phyloP scores from a whole-genome alignment of 2,797 vertebrate species.

The Lithobates pipiens region DNA sequence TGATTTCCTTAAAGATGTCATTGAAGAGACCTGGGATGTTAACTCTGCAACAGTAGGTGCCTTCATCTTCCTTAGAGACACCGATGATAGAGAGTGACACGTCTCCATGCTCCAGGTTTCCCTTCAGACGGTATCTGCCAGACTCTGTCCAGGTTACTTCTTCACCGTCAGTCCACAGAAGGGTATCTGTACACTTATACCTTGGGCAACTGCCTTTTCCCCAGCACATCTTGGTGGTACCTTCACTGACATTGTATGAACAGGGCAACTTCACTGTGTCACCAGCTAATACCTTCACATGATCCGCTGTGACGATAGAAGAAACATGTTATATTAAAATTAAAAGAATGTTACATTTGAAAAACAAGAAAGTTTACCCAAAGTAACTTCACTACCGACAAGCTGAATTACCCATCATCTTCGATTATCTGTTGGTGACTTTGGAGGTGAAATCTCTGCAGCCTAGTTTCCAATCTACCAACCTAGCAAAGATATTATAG shows the following conservation, averaged over 20 bases:
- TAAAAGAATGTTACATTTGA: too few species aligned
- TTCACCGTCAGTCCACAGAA: constrained; percentile 76
- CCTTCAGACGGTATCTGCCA: constrained; percentile 75
- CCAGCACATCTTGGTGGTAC: constrained; percentile 76
- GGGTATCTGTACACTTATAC: constrained; percentile 65
- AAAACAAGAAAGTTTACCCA: too few species aligned
- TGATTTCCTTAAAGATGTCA: neutral
- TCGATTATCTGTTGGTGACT: too few species aligned
- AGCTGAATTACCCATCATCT: too few species aligned
- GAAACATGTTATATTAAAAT: neutral
- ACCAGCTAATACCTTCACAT: neutral
- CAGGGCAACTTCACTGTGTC: constrained; percentile 71
- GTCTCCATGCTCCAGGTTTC: constrained; percentile 66
- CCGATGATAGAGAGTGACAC: constrained; percentile 81
- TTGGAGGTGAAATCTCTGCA: too few species aligned
- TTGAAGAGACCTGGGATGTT: constrained; percentile 64
- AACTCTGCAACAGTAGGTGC: constrained; percentile 85
- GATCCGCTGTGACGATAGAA: neutral
- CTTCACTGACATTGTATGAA: constrained; percentile 54
- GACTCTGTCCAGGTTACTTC: constrained; percentile 61
- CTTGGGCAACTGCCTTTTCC: constrained; percentile 74
- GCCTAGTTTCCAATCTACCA: too few species aligned
- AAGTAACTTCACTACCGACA: too few species aligned
- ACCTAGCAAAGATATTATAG: too few species aligned
- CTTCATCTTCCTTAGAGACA: constrained; percentile 73